Conservation (phyloP, 2,113 vertebrate genomes). For the Myxocyprinus asiaticus region DNA sequence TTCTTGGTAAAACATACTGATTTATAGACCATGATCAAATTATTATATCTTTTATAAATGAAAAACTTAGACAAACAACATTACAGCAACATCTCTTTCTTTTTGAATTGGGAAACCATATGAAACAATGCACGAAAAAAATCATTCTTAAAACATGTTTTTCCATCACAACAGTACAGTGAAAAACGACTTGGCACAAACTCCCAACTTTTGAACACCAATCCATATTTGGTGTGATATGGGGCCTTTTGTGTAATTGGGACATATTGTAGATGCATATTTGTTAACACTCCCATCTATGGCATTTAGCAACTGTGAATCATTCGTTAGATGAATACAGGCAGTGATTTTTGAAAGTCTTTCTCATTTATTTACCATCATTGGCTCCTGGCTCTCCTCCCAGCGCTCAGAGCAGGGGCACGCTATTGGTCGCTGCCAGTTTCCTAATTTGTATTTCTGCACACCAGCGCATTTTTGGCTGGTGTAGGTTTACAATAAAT, state of each 20-base stretch:
- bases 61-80: too few relatives aligned
- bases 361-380: slow-evolving; percentile 47
- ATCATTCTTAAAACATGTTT: background rate
- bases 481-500: slow-evolving; percentile 8
- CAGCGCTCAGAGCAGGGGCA: background rate
- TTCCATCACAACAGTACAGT: background rate
- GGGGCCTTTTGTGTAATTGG: slow-evolving; percentile 30
- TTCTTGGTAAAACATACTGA: background rate
- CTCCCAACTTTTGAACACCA: background rate
- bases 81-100: background rate
- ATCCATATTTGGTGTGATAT: background rate
- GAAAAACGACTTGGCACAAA: slow-evolving; percentile 3
- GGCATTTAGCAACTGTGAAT: slow-evolving; percentile 45
- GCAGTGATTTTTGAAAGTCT: slow-evolving; percentile 28
- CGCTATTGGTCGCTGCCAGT: slow-evolving; percentile 25
- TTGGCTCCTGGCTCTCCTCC: slow-evolving; percentile 48
- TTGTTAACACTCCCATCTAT: slow-evolving; percentile 43
- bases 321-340: slow-evolving; percentile 9
- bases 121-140: background rate
- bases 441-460: slow-evolving; percentile 45
- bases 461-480: slow-evolving; percentile 12
- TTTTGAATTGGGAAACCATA: too few relatives aligned
- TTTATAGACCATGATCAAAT: background rate
- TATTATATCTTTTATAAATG: background rate
- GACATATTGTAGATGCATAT: slow-evolving; percentile 15